A percentile compares a stretch with the other conserved stretches of the same genome.
Evolutionary conservation across 1,140 invertebrate species (phyloP).

Genomic region (Oscheius sp.): DNA sequence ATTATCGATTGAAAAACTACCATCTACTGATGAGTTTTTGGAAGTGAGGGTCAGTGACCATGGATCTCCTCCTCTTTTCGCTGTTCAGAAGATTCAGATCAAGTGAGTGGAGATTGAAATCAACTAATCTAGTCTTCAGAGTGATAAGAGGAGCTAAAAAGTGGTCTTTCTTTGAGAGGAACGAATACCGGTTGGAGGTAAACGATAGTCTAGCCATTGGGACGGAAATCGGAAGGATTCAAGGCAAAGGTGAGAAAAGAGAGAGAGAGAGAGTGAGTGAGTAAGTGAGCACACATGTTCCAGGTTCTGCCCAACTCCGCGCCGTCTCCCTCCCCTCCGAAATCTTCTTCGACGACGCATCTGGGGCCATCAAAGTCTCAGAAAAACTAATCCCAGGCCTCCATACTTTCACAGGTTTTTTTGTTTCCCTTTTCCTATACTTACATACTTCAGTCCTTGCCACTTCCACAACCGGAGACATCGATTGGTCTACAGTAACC

Average conservation of each 20-base stretch:
- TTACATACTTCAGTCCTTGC: neutral
- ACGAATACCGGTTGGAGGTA: conserved; percentile 1
- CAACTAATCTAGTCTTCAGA: neutral
- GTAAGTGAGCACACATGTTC: too few relatives aligned
- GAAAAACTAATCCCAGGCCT: neutral
- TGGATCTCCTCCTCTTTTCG: conserved; percentile 20
- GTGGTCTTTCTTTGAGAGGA: conserved; percentile 32
- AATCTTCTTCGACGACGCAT: neutral
- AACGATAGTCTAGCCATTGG: neutral
- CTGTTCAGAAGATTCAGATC: conserved; percentile 27
- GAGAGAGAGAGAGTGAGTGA: too few relatives aligned
- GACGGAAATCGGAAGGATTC: neutral
- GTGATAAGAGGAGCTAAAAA: neutral
- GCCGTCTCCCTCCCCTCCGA: neutral
- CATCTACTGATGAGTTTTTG: neutral
- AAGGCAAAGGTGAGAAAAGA: neutral
- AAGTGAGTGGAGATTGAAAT: neutral
- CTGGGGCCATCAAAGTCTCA: neutral
- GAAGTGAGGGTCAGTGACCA: conserved; percentile 21
- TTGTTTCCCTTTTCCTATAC: neutral
- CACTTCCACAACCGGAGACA: neutral
- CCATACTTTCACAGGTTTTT: neutral
- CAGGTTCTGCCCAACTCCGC: neutral
- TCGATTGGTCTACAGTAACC: conserved; percentile 2
- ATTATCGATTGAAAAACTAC: neutral